Base-by-base conservation (phyloP, 2,888 invertebrate species). In the Cryptophagus acutangulus region DNA sequence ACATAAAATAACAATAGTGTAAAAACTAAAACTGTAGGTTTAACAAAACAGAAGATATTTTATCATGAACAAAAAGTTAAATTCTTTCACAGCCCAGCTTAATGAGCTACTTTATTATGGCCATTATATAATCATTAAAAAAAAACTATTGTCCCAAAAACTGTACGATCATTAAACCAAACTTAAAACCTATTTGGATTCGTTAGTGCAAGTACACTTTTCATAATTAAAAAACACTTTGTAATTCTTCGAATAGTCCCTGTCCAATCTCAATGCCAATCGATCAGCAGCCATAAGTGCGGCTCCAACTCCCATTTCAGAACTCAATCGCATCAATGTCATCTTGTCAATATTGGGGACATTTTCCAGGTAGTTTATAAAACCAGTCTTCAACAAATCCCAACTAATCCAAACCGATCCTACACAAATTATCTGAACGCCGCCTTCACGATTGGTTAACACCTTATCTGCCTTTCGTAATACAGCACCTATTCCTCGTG, bases 331-430 rank as follows among this genome's bases (percentile, higher is more conserved):
- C 9, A 89, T 72, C 6, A 94, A 69, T 2, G 76, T 74, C 13
- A 86, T 61, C 55, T 79, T 75, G 3, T 71, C 58, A 2, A 82
- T 53, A 5, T 72, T 66, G 34, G 69, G 55, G 25, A 72, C 66
- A 5, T 66, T 55, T 3, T 70, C 58, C 2, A 87, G 64, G 45
- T 76, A 75, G 2, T 67, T 58, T 2, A 80, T 59, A 52, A 89
- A 83, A 0, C 89, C 91, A 2, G 78, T 71, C 58, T 82, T 75
- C 45, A 97, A 63, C 16, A 85, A 74, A 2, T 80, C 71, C 93
- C 94, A 97, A 62, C 94, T 94, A 47, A 87, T 79, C 89, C 92
- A 97, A 1, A 97, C 93, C 0, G 93, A 93, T 0, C 96, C 96
- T 0, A 95, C 90, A 63, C 94, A 95, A 0, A 93, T 82, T 0